phyloP scores from a whole-genome alignment of 2,888 invertebrate genomes.

The Dendrolimus houi region DNA sequence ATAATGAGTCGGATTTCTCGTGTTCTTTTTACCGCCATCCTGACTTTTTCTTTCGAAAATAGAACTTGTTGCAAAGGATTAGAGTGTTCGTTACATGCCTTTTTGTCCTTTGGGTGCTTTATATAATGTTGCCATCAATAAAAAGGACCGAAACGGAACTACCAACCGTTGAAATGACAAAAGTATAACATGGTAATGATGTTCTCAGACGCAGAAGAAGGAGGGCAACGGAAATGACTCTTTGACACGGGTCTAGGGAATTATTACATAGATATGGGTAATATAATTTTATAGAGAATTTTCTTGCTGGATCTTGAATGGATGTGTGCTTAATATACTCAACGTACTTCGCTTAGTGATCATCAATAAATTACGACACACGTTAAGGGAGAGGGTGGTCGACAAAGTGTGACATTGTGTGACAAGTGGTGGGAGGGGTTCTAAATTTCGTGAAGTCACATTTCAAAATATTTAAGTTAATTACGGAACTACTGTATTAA shows the following conservation, averaged over 20 bases:
- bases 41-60: not conserved
- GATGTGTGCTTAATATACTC: no score
- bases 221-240: conserved; percentile 9
- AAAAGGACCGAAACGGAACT: conserved; percentile 6
- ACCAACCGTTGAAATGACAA: conserved; percentile 7
- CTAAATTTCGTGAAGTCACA: no score
- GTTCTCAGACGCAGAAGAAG: conserved; percentile 10
- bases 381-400: no score
- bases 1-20: not conserved
- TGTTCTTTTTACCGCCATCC: not conserved
- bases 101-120: not conserved
- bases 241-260: conserved; percentile 3
- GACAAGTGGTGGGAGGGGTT: no score
- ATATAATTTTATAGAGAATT: not conserved
- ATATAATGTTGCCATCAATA: not conserved
- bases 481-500: no score
- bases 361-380: no score
- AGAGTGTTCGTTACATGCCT: not conserved
- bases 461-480: no score
- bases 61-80: not conserved
- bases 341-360: no score
- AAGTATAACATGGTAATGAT: conserved; percentile 14
- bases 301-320: no score
- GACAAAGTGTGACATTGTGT: no score
- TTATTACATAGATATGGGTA: conserved; percentile 2